Percentiles rank a stretch among this genome's conserved stretches.
phyloP scores from a whole-genome alignment of 2,113 vertebrate genomes.

The Gila orcuttii region DNA sequence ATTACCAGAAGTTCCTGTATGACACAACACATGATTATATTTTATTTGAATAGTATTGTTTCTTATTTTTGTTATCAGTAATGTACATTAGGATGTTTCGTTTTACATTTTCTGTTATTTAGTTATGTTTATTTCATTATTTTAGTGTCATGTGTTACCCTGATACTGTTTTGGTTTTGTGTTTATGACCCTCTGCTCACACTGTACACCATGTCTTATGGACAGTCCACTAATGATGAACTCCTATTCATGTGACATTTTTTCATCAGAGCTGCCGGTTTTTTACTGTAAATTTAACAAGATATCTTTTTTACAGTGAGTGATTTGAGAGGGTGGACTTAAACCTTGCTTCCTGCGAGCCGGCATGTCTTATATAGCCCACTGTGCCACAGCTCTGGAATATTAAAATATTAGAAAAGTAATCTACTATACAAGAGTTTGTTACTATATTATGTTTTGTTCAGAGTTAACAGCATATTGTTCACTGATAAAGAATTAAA shows the following conservation, averaged over 20 bases:
- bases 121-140: background rate
- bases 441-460: too few species aligned
- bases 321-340: background rate
- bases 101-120: background rate
- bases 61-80: background rate
- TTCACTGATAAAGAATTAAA: background rate
- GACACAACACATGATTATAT: too few species aligned
- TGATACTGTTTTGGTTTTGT: background rate
- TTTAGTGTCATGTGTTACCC: background rate
- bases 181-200: background rate
- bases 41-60: too few species aligned
- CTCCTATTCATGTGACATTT: background rate
- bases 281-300: background rate
- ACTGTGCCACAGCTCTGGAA: background rate
- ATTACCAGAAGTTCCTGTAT: too few species aligned
- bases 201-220: background rate
- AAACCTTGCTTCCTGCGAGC: too few species aligned
- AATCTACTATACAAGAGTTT: too few species aligned
- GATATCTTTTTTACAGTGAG: background rate
- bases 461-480: background rate
- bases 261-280: background rate
- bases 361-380: background rate
- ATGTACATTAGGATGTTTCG: background rate
- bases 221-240: background rate
- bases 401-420: background rate